Base-by-base conservation (phyloP, 2,888 invertebrate genomes). In the Harpalus rubripes region DNA sequence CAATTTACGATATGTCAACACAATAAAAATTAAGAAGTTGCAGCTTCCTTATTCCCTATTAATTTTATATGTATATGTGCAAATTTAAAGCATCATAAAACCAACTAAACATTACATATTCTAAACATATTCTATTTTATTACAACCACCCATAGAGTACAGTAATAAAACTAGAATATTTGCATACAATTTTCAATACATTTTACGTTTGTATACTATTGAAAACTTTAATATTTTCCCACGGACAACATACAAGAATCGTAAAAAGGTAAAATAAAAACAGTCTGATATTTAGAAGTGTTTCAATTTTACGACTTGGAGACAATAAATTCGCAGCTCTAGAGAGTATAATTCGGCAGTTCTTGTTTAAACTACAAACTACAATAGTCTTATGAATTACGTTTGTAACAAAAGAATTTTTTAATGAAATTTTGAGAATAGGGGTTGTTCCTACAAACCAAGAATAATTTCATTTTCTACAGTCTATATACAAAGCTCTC, bases 401-500 rank as follows among this genome's bases (percentile, higher is more conserved):
- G n/a, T n/a, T n/a, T n/a, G n/a, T n/a, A n/a, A n/a, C n/a, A n/a
- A n/a, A n/a, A n/a, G n/a, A n/a, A n/a, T n/a, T n/a, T n/a, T n/a
- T n/a, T n/a, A n/a, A n/a, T n/a, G n/a, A n/a, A n/a, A n/a, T n/a
- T n/a, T n/a, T n/a, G n/a, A n/a, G 10, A 10, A 10, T 6, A 2
- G 0, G 44, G 10, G 44, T n/a, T n/a, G n/a, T n/a, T n/a, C n/a
- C n/a, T n/a, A n/a, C n/a, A n/a, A n/a, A n/a, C n/a, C n/a, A n/a
- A 44, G 44, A 44, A 41, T 68, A 41, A 44, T 58, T 82, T 68
- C 82, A n/a, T n/a, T 83, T 41, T 41, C 74, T 16, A 26, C n/a
- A n/a, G n/a, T n/a, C n/a, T n/a, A n/a, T n/a, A n/a, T n/a, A n/a
- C n/a, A n/a, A n/a, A n/a, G n/a, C n/a, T n/a, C n/a, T n/a, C n/a